phyloP scores from a whole-genome alignment of 2,888 invertebrate species.

The Hyles lineata region DNA sequence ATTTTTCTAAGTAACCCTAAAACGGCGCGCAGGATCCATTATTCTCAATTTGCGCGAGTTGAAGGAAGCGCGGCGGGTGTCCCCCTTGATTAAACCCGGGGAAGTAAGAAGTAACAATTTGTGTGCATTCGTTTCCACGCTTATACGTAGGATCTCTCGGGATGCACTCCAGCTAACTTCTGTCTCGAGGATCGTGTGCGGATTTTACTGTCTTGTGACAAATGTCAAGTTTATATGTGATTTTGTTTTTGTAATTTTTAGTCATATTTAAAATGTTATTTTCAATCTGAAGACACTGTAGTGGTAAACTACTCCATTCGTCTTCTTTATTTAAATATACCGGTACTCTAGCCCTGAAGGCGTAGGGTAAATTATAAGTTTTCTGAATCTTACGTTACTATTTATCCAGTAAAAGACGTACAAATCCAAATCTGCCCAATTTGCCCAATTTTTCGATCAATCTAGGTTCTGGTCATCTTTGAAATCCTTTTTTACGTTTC shows the following conservation, averaged over 20 bases:
- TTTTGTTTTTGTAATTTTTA: not conserved
- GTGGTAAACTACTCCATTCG: not conserved
- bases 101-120: conserved; percentile 79
- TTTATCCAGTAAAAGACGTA: too few species aligned
- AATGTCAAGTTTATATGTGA: not conserved
- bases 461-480: too few species aligned
- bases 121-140: conserved; percentile 61
- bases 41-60: conserved; percentile 82
- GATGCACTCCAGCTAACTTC: conserved; percentile 61
- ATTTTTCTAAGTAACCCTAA: conserved; percentile 69
- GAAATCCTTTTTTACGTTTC: too few species aligned
- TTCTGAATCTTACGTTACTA: too few species aligned
- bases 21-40: conserved; percentile 72
- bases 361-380: too few species aligned
- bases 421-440: too few species aligned
- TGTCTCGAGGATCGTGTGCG: conserved; percentile 13
- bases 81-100: conserved; percentile 82
- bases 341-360: too few species aligned
- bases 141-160: conserved; percentile 55
- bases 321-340: too few species aligned
- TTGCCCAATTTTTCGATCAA: too few species aligned
- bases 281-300: not conserved
- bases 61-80: conserved; percentile 80
- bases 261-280: not conserved
- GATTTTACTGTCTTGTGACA: conserved; percentile 31